Evolutionary conservation across 2,113 vertebrate species (phyloP).

Genomic region (Arizona elegans): DNA sequence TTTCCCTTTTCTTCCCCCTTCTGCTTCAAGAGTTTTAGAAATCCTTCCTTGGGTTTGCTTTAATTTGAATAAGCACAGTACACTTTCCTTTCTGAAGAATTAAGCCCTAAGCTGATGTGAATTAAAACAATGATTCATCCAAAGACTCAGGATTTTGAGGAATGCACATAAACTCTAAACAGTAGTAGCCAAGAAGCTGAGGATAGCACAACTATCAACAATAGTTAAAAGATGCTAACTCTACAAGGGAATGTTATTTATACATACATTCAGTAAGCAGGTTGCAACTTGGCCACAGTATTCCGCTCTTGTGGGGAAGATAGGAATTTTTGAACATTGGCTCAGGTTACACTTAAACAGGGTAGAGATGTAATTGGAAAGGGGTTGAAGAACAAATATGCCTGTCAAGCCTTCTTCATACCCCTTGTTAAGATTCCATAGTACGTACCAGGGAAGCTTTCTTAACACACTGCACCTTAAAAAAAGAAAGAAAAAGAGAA

Average conservation of each 20-base stretch:
- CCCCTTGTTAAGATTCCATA: not conserved
- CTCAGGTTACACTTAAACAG: not conserved
- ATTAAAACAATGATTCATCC: not conserved
- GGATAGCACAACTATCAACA: not conserved
- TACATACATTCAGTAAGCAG: not conserved
- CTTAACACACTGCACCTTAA: not conserved
- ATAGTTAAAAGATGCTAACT: not conserved
- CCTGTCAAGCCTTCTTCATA: not conserved
- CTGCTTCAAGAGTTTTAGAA: not conserved
- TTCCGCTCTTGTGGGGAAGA: not conserved
- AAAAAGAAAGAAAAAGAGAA: not conserved
- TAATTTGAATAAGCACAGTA: constrained; percentile 9
- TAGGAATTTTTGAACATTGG: not conserved
- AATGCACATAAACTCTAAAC: not conserved
- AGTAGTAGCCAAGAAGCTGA: not conserved
- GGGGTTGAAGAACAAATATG: not conserved
- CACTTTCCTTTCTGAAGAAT: not conserved
- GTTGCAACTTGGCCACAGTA: not conserved
- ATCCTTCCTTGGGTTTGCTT: not conserved
- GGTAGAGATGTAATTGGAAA: not conserved
- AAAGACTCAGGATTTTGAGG: not conserved
- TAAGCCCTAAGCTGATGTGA: not conserved
- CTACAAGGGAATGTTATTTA: not conserved
- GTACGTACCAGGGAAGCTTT: not conserved
- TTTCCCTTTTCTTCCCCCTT: not conserved